These are phyloP conservation scores for Astyanax mexicanus DNA, from an alignment of 2,797 vertebrate species.

Conservation along the genomic window DNA sequence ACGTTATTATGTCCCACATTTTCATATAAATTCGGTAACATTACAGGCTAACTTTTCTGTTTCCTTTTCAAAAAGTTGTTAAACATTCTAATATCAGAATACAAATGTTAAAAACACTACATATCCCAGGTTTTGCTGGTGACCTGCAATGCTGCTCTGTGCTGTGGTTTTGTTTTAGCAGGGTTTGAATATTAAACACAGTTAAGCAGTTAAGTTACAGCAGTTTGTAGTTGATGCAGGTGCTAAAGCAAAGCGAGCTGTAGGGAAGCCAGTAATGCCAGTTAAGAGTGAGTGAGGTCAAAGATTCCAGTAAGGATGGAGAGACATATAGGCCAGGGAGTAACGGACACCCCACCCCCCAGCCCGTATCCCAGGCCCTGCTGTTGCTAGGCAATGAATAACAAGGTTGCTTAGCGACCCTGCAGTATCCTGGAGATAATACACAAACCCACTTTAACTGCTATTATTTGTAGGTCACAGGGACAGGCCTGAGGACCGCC, in stretches of 20 bases:
- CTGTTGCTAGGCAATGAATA: slow-evolving; percentile 76
- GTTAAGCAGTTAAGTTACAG: not conserved
- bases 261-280: no score
- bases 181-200: no score
- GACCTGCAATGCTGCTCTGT: no score
- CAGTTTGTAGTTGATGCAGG: not conserved
- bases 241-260: not conserved
- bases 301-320: slow-evolving; percentile 51
- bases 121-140: no score
- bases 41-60: no score
- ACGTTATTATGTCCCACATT: no score
- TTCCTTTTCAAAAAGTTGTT: no score
- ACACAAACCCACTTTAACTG: slow-evolving; percentile 63
- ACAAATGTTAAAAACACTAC: no score
- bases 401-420: slow-evolving; percentile 75
- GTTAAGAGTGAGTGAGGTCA: slow-evolving; percentile 60
- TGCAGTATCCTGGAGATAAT: slow-evolving; percentile 60
- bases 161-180: no score
- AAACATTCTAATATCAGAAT: no score
- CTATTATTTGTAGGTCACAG: slow-evolving; percentile 75
- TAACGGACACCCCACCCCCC: slow-evolving; percentile 66
- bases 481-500: slow-evolving; percentile 68
- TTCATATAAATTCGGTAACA: no score
- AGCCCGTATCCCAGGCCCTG: slow-evolving; percentile 59
- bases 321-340: slow-evolving; percentile 58